A percentile compares a stretch with the other conserved stretches of the same genome.
These are phyloP conservation scores for Mizuhopecten yessoensis DNA, from an alignment of 1,140 invertebrate genomes.

Conservation along the genomic window DNA sequence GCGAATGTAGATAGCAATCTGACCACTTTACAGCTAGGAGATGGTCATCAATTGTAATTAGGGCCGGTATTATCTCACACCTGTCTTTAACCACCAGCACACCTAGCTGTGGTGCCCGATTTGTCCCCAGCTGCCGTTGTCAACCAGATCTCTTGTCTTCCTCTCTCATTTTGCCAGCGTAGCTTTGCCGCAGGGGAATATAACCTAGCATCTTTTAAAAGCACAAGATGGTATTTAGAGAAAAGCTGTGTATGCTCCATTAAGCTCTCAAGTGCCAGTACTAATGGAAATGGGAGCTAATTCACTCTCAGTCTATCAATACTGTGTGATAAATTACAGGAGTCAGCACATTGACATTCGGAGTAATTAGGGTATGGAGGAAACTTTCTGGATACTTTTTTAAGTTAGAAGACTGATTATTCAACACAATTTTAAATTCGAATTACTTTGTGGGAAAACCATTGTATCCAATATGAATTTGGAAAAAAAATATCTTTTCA, in stretches of 20 bases:
- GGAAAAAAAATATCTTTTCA: background rate
- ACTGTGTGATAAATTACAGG: slow-evolving; percentile 19
- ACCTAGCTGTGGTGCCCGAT: background rate
- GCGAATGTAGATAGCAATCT: slow-evolving; percentile 11
- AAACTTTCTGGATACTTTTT: background rate
- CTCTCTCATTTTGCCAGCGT: background rate
- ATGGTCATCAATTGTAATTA: slow-evolving; percentile 39
- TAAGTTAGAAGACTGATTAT: background rate
- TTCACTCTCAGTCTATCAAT: slow-evolving; percentile 15
- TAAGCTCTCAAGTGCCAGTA: slow-evolving; percentile 32
- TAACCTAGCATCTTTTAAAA: slow-evolving; percentile 30
- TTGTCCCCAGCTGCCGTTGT: background rate
- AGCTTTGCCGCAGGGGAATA: background rate
- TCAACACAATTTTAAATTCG: slow-evolving; percentile 6
- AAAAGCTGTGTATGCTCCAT: slow-evolving; percentile 16
- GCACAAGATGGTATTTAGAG: slow-evolving; percentile 38
- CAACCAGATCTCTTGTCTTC: background rate
- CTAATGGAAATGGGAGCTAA: slow-evolving; percentile 32
- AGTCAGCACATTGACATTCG: slow-evolving; percentile 16
- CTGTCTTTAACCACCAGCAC: background rate
- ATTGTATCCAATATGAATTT: background rate
- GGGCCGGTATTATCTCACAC: background rate
- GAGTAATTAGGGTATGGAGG: background rate
- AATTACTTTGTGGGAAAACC: background rate
- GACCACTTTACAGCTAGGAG: background rate